phyloP scores from a whole-genome alignment of 2,888 invertebrate species.

The Amorpha juglandis region DNA sequence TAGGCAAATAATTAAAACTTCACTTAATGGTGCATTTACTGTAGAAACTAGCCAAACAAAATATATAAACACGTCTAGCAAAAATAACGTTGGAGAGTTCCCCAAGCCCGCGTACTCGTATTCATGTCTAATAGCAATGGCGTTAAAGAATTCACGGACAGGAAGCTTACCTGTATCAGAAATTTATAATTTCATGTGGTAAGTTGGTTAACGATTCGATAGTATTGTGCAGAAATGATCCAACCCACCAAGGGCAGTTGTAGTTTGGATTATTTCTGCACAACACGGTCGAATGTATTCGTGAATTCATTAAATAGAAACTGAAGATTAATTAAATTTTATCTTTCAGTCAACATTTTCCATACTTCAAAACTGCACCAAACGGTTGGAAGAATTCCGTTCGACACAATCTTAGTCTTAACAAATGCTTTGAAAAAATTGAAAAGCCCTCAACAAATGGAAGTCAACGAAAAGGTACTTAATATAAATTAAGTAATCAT shows the following conservation, averaged over 20 bases:
- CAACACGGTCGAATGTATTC: no score
- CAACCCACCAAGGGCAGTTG: no score
- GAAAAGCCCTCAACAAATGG: conserved; percentile 96
- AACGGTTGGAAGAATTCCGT: conserved; percentile 99
- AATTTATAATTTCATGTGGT: conserved; percentile 99
- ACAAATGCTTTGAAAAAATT: conserved; percentile 99
- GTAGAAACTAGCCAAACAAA: conserved; percentile 74
- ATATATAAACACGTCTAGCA: conserved; percentile 66
- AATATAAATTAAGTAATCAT: background rate
- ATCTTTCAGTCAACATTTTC: conserved; percentile 95
- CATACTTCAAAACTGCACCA: conserved; percentile 99
- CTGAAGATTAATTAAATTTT: conserved; percentile 31
- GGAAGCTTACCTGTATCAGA: conserved; percentile 98
- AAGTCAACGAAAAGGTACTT: conserved; percentile 89
- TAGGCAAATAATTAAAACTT: conserved; percentile 81
- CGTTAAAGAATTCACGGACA: conserved; percentile 96
- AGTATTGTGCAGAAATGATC: no score
- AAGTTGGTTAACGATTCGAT: conserved; percentile 57
- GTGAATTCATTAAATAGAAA: background rate
- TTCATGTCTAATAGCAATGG: conserved; percentile 98
- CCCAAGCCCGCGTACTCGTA: conserved; percentile 99
- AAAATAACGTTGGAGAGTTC: conserved; percentile 86
- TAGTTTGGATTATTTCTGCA: no score
- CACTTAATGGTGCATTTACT: conserved; percentile 69
- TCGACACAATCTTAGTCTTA: conserved; percentile 97